A percentile compares a stretch with the other conserved stretches of the same genome.
These are phyloP conservation scores for Melanotaenia parkinsoni DNA, from an alignment of 2,797 vertebrate genomes.

Conservation along the genomic window DNA sequence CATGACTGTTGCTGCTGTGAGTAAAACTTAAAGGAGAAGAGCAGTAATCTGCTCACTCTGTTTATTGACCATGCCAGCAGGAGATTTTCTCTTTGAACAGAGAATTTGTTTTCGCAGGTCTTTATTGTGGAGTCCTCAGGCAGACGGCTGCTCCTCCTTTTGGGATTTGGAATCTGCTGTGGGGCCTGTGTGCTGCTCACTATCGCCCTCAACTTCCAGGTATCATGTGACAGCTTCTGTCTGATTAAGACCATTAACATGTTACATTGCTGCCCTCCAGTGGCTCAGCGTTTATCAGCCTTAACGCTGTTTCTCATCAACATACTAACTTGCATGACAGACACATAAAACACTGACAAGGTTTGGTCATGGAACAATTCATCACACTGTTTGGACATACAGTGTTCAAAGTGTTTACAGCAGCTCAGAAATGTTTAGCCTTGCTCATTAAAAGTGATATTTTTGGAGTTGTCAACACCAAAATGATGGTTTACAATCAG, in stretches of 20 bases:
- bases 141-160: constrained; percentile 86
- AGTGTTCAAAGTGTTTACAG: too few relatives aligned
- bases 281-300: constrained; percentile 5
- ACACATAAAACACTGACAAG: not conserved
- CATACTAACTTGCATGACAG: not conserved
- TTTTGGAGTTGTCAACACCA: too few relatives aligned
- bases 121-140: constrained; percentile 91
- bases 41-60: not conserved
- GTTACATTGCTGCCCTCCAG: constrained; percentile 56
- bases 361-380: not conserved
- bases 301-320: not conserved
- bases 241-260: not conserved
- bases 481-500: too few relatives aligned
- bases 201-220: constrained; percentile 88
- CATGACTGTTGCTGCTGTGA: constrained; percentile 89
- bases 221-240: constrained; percentile 46
- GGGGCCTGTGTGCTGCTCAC: constrained; percentile 86
- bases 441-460: too few relatives aligned
- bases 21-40: not conserved
- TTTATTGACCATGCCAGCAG: constrained; percentile 3
- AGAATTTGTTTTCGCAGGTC: constrained; percentile 76
- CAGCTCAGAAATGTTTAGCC: too few relatives aligned
- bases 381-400: not conserved
- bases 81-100: constrained; percentile 1
- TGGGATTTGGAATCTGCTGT: constrained; percentile 89